Percentiles rank a stretch among this genome's conserved stretches.
These are phyloP conservation scores for Nymphalis urticae DNA, from an alignment of 2,888 invertebrate genomes.

Conservation along the genomic window DNA sequence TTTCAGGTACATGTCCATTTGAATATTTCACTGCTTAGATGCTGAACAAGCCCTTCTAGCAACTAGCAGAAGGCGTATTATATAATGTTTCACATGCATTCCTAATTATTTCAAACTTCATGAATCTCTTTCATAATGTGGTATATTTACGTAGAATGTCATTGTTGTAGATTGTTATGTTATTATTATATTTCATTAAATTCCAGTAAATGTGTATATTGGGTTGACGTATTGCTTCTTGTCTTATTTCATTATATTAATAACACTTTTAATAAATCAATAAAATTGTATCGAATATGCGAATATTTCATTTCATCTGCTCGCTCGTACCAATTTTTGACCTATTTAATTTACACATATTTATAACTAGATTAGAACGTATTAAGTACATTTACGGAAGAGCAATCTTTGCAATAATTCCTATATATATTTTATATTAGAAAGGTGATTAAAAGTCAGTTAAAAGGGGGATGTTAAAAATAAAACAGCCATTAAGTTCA, in stretches of 20 bases:
- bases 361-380: too few species aligned
- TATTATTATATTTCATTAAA: background rate
- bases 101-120: background rate
- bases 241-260: background rate
- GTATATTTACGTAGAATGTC: background rate
- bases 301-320: too few species aligned
- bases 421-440: too few species aligned
- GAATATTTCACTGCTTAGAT: background rate
- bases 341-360: too few species aligned
- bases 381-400: too few species aligned
- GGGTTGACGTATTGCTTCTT: background rate
- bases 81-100: background rate
- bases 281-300: too few species aligned
- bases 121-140: slow-evolving; percentile 4
- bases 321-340: too few species aligned
- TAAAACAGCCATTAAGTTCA: slow-evolving; percentile 40
- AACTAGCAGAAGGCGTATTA: slow-evolving; percentile 3
- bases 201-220: background rate
- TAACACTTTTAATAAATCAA: background rate
- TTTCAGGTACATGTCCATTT: slow-evolving; percentile 22
- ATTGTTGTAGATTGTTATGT: background rate
- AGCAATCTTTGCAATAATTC: too few species aligned
- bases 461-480: background rate
- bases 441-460: too few species aligned
- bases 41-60: slow-evolving; percentile 14